Evolutionary conservation across 2,113 vertebrate species (phyloP), one percentile per base, ranked within the genome.

Genomic region (Bufo gargarizans): DNA sequence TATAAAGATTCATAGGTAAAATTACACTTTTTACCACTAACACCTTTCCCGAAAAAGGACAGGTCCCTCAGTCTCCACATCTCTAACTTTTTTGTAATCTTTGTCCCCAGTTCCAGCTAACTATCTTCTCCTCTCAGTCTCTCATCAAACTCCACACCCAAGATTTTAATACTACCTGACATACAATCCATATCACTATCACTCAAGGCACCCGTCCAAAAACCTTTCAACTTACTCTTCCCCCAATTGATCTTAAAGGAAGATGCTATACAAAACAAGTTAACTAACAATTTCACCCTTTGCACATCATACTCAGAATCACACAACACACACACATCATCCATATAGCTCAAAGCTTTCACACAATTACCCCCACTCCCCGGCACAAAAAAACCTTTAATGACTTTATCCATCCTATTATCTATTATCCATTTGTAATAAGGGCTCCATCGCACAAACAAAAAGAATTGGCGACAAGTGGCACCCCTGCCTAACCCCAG

Each of bases 301-400:
- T 8, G 1, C 17, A 78, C 0, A 7, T 6, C 14, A 16, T 11
- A 4, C 4, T 22, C 3, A 1, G 56, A 61, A 1, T 8, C 0
- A 49, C 74, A 19, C 5, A 58, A 0, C 1, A 85, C 0, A 9
- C 14, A 1, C 11, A 80, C 2, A 4, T 20, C 9, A 55, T 85
- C 6, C 22, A 84, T 45, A 6, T 65, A 4, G 3, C 13, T 9
- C 20, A 12, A 0, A 0, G 19, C 0, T 6, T 47, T 0, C 4
- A 76, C 0, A 4, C 1, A 3, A 10, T 6, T 53, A 1, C 47
- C 19, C 0, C 55, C 22, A 12, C 14, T 53, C 4, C 4, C 17
- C 2, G 53, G 53, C 4, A 55, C 53, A 55, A n/a, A 3, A 7
- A 59, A 0, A 1, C 22, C 14, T 17, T 10, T 0, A 0, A 45